phyloP scores from a whole-genome alignment of 2,888 invertebrate species.

The Thymelicus lineola region DNA sequence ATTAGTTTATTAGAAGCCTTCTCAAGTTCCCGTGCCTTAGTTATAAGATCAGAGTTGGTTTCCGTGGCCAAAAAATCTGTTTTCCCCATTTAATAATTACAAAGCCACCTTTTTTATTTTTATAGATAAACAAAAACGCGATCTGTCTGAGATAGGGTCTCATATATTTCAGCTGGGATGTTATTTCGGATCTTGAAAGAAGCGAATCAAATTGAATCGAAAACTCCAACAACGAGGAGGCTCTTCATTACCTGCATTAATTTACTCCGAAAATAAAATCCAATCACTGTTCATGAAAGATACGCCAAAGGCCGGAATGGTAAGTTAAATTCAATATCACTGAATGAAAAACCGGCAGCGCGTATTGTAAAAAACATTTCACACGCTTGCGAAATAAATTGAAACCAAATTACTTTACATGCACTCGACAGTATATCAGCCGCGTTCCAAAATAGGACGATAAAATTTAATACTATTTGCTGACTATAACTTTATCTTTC shows the following conservation, averaged over 20 bases:
- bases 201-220: background rate
- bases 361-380: constrained; percentile 19
- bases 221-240: background rate
- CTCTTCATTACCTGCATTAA: background rate
- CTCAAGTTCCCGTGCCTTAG: too few species aligned
- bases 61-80: too few species aligned
- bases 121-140: too few species aligned
- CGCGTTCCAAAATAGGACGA: background rate
- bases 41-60: too few species aligned
- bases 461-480: too few species aligned
- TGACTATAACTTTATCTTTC: too few species aligned
- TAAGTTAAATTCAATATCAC: constrained; percentile 13
- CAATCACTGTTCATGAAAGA: constrained; percentile 26
- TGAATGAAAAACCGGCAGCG: constrained; percentile 13
- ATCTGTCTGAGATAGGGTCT: too few species aligned
- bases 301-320: constrained; percentile 7
- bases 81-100: too few species aligned
- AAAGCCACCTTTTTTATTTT: too few species aligned
- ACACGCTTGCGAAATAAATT: constrained; percentile 11
- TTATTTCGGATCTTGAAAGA: too few species aligned
- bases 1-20: too few species aligned
- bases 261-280: constrained; percentile 21
- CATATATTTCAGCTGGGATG: too few species aligned
- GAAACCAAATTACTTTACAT: constrained; percentile 7
- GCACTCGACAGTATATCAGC: constrained; percentile 9